Evolutionary conservation across 2,888 invertebrate species (phyloP), one percentile per base, ranked within the genome.

Genomic region (Amaurobius ferox): DNA sequence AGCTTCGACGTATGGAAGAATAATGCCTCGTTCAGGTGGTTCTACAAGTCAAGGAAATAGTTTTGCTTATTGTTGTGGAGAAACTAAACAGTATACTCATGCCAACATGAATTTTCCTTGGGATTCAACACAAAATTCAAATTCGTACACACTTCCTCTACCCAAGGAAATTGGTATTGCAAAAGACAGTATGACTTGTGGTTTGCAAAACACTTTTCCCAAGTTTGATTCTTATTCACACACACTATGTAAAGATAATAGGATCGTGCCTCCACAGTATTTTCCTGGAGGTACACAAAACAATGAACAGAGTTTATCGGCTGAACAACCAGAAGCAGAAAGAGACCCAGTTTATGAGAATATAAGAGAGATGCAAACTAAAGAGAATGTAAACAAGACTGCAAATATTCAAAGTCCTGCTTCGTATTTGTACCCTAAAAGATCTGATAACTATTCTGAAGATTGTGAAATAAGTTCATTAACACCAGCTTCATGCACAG

Each of bases 11-110:
- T 86, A 86, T 35, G 85, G 85, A 7, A 32, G 78, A 78, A 86
- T 86, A 23, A 72, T 72, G 30, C 30, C 85, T 9, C 72, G 78
- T 73, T 29, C 66, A 13, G 28, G 32, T 16, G 29, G 39, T n/a
- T 1, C 32, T 3, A 30, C 85, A 5, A 32, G 19, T 32, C 78
- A 73, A 40, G 78, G 78, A 35, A 86, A 86, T 32, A 86, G 78
- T 62, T 86, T 86, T 67, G 85, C 78, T 19, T 86, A 79, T 30
- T 86, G 85, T 30, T 86, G 85, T 61, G 85, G 85, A 28, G 85
- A 86, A 19, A 39, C 40, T 5, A 79, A 79, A 44, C 73, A 86
- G 62, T 67, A 67, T 32, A 28, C 67, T 26, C 85, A 86, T 86
- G 62, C 73, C 19, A 68, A 86, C 39, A 62, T 79, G 6, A 79